Evolutionary conservation across 30 jellyfish, hydroid and myxozoan species (phyloP).

Genomic region (Phacellophora camtschatica): DNA sequence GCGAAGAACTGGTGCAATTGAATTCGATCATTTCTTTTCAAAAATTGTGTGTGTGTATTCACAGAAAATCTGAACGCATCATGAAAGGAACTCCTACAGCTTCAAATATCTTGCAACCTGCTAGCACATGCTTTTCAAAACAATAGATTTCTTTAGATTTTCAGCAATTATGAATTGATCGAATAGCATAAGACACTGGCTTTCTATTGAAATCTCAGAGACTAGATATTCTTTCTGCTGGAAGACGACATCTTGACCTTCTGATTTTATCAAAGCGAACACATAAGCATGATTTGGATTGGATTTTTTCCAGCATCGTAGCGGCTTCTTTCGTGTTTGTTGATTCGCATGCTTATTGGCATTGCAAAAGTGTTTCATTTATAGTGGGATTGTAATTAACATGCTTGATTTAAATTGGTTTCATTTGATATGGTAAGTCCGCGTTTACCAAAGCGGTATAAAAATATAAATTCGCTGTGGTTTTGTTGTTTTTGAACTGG

Average conservation of each 20-base stretch:
- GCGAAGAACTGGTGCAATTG: neutral
- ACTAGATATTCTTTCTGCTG: neutral
- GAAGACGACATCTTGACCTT: neutral
- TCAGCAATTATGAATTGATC: neutral
- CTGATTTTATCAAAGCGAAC: neutral
- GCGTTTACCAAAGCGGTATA: no score
- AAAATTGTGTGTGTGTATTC: neutral
- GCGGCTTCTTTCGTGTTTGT: neutral
- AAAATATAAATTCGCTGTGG: no score
- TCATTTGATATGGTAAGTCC: neutral
- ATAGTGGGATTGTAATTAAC: no score
- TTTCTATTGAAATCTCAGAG: neutral
- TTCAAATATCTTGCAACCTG: neutral
- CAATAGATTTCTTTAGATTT: neutral
- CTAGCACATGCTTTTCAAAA: constrained; percentile 36
- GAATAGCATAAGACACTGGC: neutral
- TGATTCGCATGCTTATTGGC: no score
- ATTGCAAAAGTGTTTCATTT: no score
- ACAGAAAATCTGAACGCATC: neutral
- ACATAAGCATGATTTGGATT: neutral
- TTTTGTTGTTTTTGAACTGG: no score
- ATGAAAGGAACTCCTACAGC: constrained; percentile 9
- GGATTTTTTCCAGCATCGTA: neutral
- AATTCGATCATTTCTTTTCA: neutral
- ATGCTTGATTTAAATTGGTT: neutral